Conservation (phyloP, 2,888 invertebrate species). For the Andrena trimmerana region DNA sequence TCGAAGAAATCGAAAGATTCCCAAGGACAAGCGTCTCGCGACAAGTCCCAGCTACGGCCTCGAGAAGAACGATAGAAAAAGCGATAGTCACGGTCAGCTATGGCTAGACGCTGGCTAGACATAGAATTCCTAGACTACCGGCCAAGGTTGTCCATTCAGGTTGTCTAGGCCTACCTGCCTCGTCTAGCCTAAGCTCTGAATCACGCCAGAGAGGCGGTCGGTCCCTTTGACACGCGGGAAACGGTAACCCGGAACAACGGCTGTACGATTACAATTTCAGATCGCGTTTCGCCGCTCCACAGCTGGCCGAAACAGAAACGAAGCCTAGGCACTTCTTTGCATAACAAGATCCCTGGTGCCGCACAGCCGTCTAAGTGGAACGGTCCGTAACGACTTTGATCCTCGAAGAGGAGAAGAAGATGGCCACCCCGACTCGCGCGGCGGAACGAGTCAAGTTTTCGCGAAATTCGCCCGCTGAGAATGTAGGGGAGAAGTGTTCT, state of each 20-base stretch:
- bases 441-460: background rate
- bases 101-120: slow-evolving; percentile 64
- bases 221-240: slow-evolving; percentile 16
- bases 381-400: slow-evolving; percentile 29
- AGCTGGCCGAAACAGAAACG: slow-evolving; percentile 52
- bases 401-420: slow-evolving; percentile 8
- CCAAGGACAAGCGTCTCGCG: too few species aligned
- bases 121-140: slow-evolving; percentile 46
- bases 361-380: slow-evolving; percentile 44
- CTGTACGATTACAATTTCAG: slow-evolving; percentile 62
- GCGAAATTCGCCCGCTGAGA: background rate
- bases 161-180: slow-evolving; percentile 4
- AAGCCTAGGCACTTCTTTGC: slow-evolving; percentile 61
- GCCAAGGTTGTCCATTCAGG: slow-evolving; percentile 55
- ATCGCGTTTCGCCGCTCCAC: slow-evolving; percentile 51
- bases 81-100: slow-evolving; percentile 58
- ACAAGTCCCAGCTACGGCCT: slow-evolving; percentile 34
- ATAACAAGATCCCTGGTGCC: slow-evolving; percentile 55
- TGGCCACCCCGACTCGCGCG: background rate
- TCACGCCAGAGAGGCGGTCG: slow-evolving; percentile 30
- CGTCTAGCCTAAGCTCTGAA: slow-evolving; percentile 43
- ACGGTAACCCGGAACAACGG: slow-evolving; percentile 45
- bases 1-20: too few species aligned
- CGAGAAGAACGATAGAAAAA: slow-evolving; percentile 53
- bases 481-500: background rate